phyloP scores from a whole-genome alignment of 2,113 vertebrate species.

The Chitala chitala region DNA sequence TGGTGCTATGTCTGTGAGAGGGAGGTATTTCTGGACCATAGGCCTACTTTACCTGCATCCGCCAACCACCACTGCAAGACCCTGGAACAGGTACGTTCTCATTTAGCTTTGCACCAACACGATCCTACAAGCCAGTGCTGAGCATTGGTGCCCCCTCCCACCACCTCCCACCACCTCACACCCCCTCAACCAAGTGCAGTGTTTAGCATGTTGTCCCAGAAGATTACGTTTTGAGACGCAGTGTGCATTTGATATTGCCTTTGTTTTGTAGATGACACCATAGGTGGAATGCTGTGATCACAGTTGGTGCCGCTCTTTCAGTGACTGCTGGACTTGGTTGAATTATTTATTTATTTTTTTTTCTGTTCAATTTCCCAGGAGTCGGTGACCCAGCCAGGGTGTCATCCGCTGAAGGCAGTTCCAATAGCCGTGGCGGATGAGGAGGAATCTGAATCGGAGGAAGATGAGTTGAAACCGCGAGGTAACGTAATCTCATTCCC shows the following conservation, averaged over 20 bases:
- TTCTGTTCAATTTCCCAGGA: conserved; percentile 59
- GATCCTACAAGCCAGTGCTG: neutral
- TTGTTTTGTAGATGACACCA: too few species aligned
- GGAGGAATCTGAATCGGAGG: conserved; percentile 90
- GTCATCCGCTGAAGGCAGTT: conserved; percentile 78
- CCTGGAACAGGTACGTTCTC: conserved; percentile 65
- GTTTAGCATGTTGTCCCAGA: neutral
- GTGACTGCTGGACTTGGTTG: too few species aligned
- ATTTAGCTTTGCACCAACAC: neutral
- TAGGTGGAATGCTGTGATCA: neutral
- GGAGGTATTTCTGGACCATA: conserved; percentile 87
- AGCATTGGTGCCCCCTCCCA: neutral
- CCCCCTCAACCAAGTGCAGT: too few species aligned
- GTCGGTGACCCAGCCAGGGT: conserved; percentile 42
- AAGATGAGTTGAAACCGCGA: conserved; percentile 93
- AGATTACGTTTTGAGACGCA: too few species aligned
- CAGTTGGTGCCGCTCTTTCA: too few species aligned
- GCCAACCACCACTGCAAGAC: conserved; percentile 54
- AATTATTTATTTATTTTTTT: neutral
- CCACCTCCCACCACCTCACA: too few species aligned
- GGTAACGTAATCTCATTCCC: conserved; percentile 56
- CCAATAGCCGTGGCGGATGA: conserved; percentile 93
- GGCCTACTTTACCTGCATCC: conserved; percentile 49
- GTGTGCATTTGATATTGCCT: too few species aligned
- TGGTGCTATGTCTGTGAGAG: conserved; percentile 95